These are phyloP conservation scores for Bombus balteatus DNA, from an alignment of 1,140 invertebrate species.

Conservation along the genomic window DNA sequence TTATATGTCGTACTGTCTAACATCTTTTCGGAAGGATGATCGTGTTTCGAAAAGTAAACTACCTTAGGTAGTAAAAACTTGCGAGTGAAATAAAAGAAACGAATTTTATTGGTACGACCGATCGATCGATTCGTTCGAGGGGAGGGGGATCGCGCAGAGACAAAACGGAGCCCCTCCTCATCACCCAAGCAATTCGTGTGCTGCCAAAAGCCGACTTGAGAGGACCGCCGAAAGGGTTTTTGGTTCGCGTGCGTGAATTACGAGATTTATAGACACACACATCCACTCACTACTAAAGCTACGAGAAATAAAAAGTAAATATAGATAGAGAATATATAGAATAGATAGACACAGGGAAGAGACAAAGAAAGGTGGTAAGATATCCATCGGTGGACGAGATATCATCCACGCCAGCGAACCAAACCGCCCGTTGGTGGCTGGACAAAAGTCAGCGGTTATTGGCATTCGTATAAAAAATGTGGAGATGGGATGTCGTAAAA, in stretches of 20 bases:
- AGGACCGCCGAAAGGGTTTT: constrained; percentile 69
- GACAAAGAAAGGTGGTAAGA: constrained; percentile 23
- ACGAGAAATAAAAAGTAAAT: constrained; percentile 67
- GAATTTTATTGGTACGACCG: neutral
- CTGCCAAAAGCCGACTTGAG: constrained; percentile 75
- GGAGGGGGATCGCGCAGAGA: constrained; percentile 4
- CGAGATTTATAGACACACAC: constrained; percentile 77
- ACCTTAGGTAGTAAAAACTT: neutral
- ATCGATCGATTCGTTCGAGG: neutral
- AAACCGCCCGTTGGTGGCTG: constrained; percentile 66
- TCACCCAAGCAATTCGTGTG: constrained; percentile 81
- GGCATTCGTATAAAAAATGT: constrained; percentile 71
- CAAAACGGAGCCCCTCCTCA: constrained; percentile 45
- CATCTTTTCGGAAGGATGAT: no score
- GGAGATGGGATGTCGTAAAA: constrained; percentile 77
- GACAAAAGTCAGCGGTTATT: constrained; percentile 69
- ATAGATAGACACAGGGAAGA: constrained; percentile 19
- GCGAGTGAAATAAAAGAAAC: neutral
- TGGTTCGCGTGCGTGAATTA: constrained; percentile 78
- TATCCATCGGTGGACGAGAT: constrained; percentile 2
- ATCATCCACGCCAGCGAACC: constrained; percentile 78
- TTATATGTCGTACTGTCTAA: neutral
- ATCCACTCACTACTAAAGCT: constrained; percentile 81
- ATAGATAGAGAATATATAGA: constrained; percentile 3
- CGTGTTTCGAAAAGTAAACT: neutral